phyloP scores from a whole-genome alignment of 2,797 vertebrate genomes.

The Helicolenus hilgendorfi region DNA sequence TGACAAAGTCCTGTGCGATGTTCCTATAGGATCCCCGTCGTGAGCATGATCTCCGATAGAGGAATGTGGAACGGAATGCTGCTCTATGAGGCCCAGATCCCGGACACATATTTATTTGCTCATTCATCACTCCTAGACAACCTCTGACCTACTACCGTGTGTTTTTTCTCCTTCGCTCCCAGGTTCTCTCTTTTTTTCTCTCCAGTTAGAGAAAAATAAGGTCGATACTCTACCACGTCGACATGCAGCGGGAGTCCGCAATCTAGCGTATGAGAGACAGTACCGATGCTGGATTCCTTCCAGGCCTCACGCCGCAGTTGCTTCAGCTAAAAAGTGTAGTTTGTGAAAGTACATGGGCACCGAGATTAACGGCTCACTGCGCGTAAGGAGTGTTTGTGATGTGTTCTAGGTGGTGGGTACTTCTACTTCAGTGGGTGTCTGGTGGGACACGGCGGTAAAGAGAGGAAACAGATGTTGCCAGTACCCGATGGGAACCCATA shows the following conservation, averaged over 20 bases:
- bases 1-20: slow-evolving; percentile 2
- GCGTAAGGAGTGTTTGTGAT: slow-evolving; percentile 50
- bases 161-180: slow-evolving; percentile 71
- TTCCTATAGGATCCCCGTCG: slow-evolving; percentile 33
- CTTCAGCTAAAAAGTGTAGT: slow-evolving; percentile 39
- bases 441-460: slow-evolving; percentile 64
- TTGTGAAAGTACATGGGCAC: slow-evolving; percentile 42
- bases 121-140: slow-evolving; percentile 85
- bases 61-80: slow-evolving; percentile 86
- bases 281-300: slow-evolving; percentile 51
- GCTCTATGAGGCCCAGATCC: slow-evolving; percentile 72
- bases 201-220: slow-evolving; percentile 36
- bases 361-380: slow-evolving; percentile 64
- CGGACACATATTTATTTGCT: slow-evolving; percentile 86
- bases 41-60: slow-evolving; percentile 53
- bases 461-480: slow-evolving; percentile 85
- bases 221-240: slow-evolving; percentile 27
- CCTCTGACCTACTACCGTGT: slow-evolving; percentile 84
- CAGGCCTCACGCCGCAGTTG: slow-evolving; percentile 17
- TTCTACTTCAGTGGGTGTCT: slow-evolving; percentile 61
- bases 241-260: slow-evolving; percentile 36
- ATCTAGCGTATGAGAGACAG: not conserved
- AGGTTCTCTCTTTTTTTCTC: slow-evolving; percentile 49
- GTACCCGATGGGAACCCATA: slow-evolving; percentile 61
- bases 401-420: slow-evolving; percentile 61